Base-by-base conservation (phyloP, 2,888 invertebrate genomes). In the Caenorhabditis plicata region DNA sequence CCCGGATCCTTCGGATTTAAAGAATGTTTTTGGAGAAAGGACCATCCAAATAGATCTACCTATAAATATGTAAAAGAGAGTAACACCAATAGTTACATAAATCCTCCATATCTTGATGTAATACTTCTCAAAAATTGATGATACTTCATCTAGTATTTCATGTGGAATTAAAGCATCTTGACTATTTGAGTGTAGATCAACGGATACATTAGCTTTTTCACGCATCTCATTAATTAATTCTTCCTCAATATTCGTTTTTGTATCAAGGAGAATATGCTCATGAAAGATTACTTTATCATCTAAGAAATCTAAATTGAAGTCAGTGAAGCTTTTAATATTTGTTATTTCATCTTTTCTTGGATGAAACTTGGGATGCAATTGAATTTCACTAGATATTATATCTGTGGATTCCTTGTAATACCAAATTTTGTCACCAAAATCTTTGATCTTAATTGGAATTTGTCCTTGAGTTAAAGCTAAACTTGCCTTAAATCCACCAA, bases 91-190 rank as follows among this genome's bases (percentile, higher is more conserved):
- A 46, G 62, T 62, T 40, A 62, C 62, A 64, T 64, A 64, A 29
- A 62, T 56, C 35, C 62, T 63, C 63, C 63, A 63, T 25, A 64
- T 35, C 26, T 43, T 64, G 8, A 63, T 40, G 22, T 29, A 62
- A 54, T 42, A 63, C 36, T 41, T 49, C 38, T 50, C 55, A 46
- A 48, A 60, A 35, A 57, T 36, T 23, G 27, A 20, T 19, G 38
- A 38, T 20, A 52, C 52, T 19, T 63, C 62, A 49, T 44, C 52
- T 41, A 64, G 46, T 48, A 66, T 67, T 51, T 66, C 66, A 56
- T 67, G 66, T 40, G 66, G 66, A 36, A 66, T 50, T 36, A 49
- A 50, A 22, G 48, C 47, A 51, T 58, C 52, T 61, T 67, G 67
- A 42, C 47, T 56, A 61, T 43, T 66, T 43, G 54, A 35, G 33